phyloP scores from a whole-genome alignment of 2,797 vertebrate genomes.

The Nothura maculosa region DNA sequence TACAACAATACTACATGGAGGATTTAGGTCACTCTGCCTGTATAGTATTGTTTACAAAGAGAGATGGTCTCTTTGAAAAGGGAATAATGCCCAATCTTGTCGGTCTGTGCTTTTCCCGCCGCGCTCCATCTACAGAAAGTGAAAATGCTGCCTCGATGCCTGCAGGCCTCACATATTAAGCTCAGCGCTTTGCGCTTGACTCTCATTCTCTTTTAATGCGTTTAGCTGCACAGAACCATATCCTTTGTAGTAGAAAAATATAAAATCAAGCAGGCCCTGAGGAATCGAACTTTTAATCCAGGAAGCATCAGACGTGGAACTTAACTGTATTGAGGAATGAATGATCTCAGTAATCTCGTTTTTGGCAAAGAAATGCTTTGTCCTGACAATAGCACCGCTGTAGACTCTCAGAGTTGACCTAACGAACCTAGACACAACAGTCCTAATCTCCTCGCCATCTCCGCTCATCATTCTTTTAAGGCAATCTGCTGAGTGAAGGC shows the following conservation, averaged over 20 bases:
- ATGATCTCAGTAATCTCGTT: neutral
- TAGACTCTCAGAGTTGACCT: neutral
- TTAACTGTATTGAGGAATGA: neutral
- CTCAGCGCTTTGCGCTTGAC: neutral
- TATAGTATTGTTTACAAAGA: conserved; percentile 4
- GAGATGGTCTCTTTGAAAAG: neutral
- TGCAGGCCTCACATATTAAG: neutral
- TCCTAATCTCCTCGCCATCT: neutral
- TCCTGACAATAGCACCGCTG: neutral
- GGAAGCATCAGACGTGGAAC: neutral
- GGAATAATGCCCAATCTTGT: neutral
- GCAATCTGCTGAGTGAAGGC: neutral
- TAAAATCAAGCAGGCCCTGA: neutral
- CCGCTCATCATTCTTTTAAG: neutral
- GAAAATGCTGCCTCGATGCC: conserved; percentile 16
- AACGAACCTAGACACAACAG: neutral
- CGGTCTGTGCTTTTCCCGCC: conserved; percentile 1
- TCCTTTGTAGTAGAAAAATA: neutral
- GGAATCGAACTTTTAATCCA: neutral
- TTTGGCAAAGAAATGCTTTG: neutral
- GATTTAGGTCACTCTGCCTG: conserved; percentile 22
- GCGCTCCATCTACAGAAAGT: neutral
- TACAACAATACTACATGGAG: neutral
- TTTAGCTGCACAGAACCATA: neutral
- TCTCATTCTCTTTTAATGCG: neutral